Conservation (phyloP, 2,113 vertebrate genomes). For the Poicephalus gulielmi region DNA sequence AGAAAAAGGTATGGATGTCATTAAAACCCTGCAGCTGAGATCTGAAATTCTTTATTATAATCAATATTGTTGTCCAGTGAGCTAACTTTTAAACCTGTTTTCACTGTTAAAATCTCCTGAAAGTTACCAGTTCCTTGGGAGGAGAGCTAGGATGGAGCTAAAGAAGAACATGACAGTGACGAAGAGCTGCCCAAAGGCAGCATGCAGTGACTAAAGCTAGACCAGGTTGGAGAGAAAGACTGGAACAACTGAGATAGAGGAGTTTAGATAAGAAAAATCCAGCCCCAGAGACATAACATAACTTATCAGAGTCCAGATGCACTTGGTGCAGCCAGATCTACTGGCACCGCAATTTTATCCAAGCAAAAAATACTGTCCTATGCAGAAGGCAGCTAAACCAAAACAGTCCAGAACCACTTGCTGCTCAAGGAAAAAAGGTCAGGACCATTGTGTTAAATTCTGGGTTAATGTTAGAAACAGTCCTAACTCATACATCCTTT, state of each 20-base stretch:
- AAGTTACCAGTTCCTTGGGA: background rate
- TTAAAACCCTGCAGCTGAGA: background rate
- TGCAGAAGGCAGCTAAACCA: background rate
- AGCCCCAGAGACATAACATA: background rate
- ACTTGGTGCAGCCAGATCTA: background rate
- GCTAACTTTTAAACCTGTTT: background rate
- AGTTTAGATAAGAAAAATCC: background rate
- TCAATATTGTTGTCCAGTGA: background rate
- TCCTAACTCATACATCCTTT: background rate
- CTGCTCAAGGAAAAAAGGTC: background rate
- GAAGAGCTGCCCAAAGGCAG: background rate
- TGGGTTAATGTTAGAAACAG: background rate
- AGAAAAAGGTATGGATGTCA: background rate
- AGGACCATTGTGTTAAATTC: background rate
- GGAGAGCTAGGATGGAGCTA: background rate
- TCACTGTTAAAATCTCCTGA: background rate
- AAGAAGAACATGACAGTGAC: background rate
- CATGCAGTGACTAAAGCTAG: background rate
- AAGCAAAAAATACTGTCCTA: background rate
- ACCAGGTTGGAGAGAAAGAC: background rate
- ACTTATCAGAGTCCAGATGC: background rate
- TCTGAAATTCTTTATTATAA: background rate
- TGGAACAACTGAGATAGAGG: background rate
- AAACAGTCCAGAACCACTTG: background rate
- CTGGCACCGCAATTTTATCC: background rate